These are phyloP conservation scores for Stegodyphus dumicola DNA, from an alignment of 1,140 invertebrate genomes.

Conservation along the genomic window DNA sequence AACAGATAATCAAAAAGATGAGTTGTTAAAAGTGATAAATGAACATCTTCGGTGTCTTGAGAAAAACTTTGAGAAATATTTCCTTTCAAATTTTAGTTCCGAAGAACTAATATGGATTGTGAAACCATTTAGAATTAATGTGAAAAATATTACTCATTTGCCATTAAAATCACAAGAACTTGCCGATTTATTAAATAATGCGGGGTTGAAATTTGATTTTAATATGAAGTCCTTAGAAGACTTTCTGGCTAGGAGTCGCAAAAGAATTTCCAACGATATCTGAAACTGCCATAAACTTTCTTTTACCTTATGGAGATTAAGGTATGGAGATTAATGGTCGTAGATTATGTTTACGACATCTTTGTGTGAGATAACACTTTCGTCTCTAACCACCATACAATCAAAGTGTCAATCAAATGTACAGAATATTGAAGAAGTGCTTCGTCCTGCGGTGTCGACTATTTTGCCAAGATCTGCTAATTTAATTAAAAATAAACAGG, in stretches of 20 bases:
- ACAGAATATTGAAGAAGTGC: not conserved
- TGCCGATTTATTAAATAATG: not conserved
- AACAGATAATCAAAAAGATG: not conserved
- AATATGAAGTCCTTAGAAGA: not conserved
- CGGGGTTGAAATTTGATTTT: not conserved
- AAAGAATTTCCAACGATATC: not conserved
- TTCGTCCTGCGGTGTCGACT: not conserved
- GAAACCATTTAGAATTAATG: not conserved
- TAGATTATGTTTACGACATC: not conserved
- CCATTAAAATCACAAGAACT: slow-evolving; percentile 1
- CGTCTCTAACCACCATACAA: not conserved
- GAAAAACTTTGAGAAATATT: not conserved
- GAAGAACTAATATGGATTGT: not conserved
- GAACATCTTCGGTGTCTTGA: not conserved
- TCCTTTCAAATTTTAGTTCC: not conserved
- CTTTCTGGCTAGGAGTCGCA: not conserved
- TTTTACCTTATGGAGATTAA: not conserved
- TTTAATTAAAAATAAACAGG: not conserved
- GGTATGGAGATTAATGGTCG: too few species aligned
- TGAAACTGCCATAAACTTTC: not conserved
- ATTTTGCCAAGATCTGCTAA: not conserved
- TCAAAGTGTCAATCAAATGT: not conserved
- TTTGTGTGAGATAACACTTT: not conserved
- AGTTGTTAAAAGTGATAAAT: not conserved
- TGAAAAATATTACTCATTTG: not conserved